Evolutionary conservation across 2,888 invertebrate species (phyloP), one percentile per base, ranked within the genome.

Genomic region (Hydroisotoma schaefferi): DNA sequence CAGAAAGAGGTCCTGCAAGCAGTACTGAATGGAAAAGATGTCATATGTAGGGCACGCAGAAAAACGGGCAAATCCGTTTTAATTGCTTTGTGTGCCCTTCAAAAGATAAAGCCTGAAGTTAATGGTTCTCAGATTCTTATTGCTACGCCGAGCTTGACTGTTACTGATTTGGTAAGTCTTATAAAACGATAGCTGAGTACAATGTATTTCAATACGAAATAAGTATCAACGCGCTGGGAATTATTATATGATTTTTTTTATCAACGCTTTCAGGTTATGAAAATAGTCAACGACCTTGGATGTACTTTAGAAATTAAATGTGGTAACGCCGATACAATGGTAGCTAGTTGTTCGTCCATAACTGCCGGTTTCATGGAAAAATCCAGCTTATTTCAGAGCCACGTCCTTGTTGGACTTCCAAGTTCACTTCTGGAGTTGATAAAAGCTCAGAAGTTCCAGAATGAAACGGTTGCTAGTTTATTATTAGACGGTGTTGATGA

Each of bases 1-100:
- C 55, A 55, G 28, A 28, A 28, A 4, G 33, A 55, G 28, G 22
- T 27, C 20, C 33, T 55, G 2, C 27, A 27, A 43, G 29, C 44
- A 28, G 2, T 55, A 20, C 4, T 44, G 29, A 18, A 43, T n/a
- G 28, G 44, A 28, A 27, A 33, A 22, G 46, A 55, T 28, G 27
- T 29, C 1, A 18, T 55, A 12, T 1, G 26, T 10, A 22, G 18
- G 12, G 43, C n/a, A n/a, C 6, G 18, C 20, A 6, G 20, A 43
- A 18, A 20, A 8, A 20, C 20, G 8, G 43, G 43, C 8, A 43
- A 43, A 43, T n/a, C 43, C 6, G 6, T 18, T 6, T 8, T 18
- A n/a, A 15, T 43, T 15, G 43, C 20, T 43, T 15, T 43, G 12
- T 15, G n/a, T n/a, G 20, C 43, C 20, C 18, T 43, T 6, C 43